Conservation (phyloP, 2,888 invertebrate genomes). For the Torymus aiolomorphi region DNA sequence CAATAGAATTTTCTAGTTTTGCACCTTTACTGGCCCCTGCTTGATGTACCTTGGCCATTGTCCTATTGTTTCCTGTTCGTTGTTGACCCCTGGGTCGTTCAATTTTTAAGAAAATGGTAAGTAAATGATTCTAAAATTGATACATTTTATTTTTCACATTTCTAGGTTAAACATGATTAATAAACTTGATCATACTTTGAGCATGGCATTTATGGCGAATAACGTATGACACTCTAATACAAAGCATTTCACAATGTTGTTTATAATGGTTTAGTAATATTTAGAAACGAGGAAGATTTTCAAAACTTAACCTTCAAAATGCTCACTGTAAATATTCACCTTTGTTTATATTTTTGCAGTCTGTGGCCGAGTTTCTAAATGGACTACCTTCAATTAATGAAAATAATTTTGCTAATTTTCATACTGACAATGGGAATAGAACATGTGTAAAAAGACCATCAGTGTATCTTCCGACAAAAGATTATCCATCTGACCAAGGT, state of each 20-base stretch:
- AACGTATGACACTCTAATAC: no score
- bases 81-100: slow-evolving; percentile 18
- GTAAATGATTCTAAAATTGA: slow-evolving; percentile 7
- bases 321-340: neutral
- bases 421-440: slow-evolving; percentile 89
- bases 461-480: slow-evolving; percentile 94
- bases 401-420: slow-evolving; percentile 93
- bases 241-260: no score
- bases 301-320: no score
- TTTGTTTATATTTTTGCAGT: slow-evolving; percentile 77
- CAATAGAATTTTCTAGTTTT: slow-evolving; percentile 32
- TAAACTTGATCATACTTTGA: no score
- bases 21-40: neutral
- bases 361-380: slow-evolving; percentile 92
- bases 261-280: no score
- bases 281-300: no score
- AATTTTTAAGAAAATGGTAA: slow-evolving; percentile 52
- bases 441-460: slow-evolving; percentile 91
- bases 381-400: slow-evolving; percentile 94
- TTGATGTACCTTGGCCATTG: neutral
- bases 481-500: slow-evolving; percentile 95
- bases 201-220: no score
- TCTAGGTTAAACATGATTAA: slow-evolving; percentile 9
- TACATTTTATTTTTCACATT: neutral
- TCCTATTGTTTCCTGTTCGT: slow-evolving; percentile 6